Percentiles rank a stretch among this genome's conserved stretches.
Evolutionary conservation across 2,888 invertebrate species (phyloP).

Genomic region (Campopleginae sp.): DNA sequence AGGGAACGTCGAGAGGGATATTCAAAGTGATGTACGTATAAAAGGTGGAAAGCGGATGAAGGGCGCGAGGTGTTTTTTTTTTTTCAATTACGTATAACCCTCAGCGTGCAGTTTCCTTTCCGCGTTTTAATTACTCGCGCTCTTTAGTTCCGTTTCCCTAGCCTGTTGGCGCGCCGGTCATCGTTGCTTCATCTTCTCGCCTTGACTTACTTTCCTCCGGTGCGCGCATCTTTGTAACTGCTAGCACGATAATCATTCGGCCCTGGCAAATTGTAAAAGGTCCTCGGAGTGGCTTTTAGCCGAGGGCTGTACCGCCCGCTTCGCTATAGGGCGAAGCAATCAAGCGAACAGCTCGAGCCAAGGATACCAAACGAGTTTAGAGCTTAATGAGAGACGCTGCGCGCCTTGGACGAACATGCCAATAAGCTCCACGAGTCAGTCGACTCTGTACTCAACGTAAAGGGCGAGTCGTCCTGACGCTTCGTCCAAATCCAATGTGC

Average conservation of each 20-base stretch:
- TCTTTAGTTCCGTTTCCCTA: background rate
- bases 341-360: slow-evolving; percentile 41
- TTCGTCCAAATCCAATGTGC: slow-evolving; percentile 21
- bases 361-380: slow-evolving; percentile 53
- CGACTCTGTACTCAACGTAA: slow-evolving; percentile 4
- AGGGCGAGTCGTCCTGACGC: background rate
- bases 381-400: slow-evolving; percentile 62
- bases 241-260: slow-evolving; percentile 38
- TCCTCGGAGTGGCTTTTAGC: slow-evolving; percentile 56
- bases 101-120: background rate
- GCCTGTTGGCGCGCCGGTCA: background rate
- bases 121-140: background rate
- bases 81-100: slow-evolving; percentile 14
- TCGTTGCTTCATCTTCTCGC: background rate
- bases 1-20: background rate
- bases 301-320: background rate
- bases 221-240: slow-evolving; percentile 27
- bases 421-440: slow-evolving; percentile 37
- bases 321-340: slow-evolving; percentile 49
- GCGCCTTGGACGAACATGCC: slow-evolving; percentile 24
- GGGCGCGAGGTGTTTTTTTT: slow-evolving; percentile 8
- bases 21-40: slow-evolving; percentile 38
- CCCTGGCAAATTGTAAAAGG: slow-evolving; percentile 60
- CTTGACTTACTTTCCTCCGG: slow-evolving; percentile 10
- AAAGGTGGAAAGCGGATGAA: background rate